A percentile compares a stretch with the other conserved stretches of the same genome.
Evolutionary conservation across 1,140 invertebrate species (phyloP).

Genomic region (Aethina tumida): DNA sequence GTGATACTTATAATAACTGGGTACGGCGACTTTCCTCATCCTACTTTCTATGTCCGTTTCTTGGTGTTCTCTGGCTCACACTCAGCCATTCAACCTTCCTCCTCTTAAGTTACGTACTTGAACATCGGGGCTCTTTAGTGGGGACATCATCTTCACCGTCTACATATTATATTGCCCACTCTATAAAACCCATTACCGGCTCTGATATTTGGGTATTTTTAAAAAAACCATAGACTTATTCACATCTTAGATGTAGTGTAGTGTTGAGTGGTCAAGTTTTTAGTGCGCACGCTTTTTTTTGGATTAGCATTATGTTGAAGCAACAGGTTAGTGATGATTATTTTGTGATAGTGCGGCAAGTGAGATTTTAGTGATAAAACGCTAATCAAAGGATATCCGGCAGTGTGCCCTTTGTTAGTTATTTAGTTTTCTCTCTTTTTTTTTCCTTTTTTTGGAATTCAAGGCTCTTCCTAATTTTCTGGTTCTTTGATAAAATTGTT

Average conservation of each 20-base stretch:
- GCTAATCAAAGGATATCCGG: too few relatives aligned
- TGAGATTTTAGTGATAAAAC: too few relatives aligned
- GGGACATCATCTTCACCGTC: slow-evolving; percentile 21
- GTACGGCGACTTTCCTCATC: slow-evolving; percentile 32
- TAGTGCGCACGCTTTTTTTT: slow-evolving; percentile 19
- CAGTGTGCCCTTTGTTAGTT: too few relatives aligned
- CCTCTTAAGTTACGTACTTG: slow-evolving; percentile 14
- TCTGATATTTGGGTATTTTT: slow-evolving; percentile 20
- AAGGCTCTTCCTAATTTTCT: too few relatives aligned
- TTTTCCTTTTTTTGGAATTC: too few relatives aligned
- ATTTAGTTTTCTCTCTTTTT: too few relatives aligned
- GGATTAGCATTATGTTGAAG: slow-evolving; percentile 24
- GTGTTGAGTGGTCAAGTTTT: slow-evolving; percentile 18
- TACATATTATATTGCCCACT: slow-evolving; percentile 23
- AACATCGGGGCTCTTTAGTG: slow-evolving; percentile 10
- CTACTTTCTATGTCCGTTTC: slow-evolving; percentile 32
- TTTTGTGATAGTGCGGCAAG: too few relatives aligned
- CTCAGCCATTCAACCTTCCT: slow-evolving; percentile 27
- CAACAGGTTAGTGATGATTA: slow-evolving; percentile 24
- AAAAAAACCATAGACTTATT: slow-evolving; percentile 19
- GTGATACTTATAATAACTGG: slow-evolving; percentile 30
- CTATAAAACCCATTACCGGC: slow-evolving; percentile 27
- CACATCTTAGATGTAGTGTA: slow-evolving; percentile 20
- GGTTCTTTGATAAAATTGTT: too few relatives aligned
- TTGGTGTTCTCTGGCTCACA: slow-evolving; percentile 20